Percentiles rank a stretch among this genome's conserved stretches.
Conservation (phyloP, 2,113 vertebrate genomes). For the Jaculus jaculus region DNA sequence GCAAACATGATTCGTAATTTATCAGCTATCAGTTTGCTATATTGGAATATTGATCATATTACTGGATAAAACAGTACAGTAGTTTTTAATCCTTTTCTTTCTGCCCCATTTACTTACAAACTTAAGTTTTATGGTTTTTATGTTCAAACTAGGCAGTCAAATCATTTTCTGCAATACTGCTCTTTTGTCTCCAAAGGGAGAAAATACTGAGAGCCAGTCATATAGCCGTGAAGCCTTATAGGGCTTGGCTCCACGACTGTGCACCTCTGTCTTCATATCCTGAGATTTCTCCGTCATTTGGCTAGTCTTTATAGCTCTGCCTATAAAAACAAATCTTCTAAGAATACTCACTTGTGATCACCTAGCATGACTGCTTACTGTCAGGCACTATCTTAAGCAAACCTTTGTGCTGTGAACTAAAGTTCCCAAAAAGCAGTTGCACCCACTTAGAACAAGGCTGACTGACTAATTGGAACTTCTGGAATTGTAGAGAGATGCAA, state of each 20-base stretch:
- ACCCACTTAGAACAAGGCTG: neutral
- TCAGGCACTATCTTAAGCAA: too few species aligned
- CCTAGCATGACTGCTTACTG: neutral
- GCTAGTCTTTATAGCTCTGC: too few species aligned
- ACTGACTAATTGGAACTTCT: neutral
- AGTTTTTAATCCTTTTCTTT: neutral
- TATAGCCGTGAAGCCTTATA: neutral
- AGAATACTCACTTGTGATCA: neutral
- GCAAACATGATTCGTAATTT: neutral
- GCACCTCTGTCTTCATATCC: rapidly evolving
- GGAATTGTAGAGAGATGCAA: neutral
- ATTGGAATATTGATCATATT: neutral
- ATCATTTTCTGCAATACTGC: neutral
- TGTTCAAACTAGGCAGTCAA: neutral
- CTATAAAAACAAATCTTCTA: rapidly evolving
- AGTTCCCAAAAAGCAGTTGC: neutral
- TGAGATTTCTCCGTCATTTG: neutral
- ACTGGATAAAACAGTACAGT: neutral
- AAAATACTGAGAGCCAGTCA: neutral
- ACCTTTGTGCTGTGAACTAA: too few species aligned
- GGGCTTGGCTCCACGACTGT: too few species aligned
- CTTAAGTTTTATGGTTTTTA: neutral
- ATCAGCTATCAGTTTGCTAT: neutral
- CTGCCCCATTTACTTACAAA: slow-evolving; percentile 27
- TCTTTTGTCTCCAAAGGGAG: slow-evolving; percentile 16